These are phyloP conservation scores for Cathartes aura DNA, from an alignment of 2,113 vertebrate genomes.

Conservation along the genomic window DNA sequence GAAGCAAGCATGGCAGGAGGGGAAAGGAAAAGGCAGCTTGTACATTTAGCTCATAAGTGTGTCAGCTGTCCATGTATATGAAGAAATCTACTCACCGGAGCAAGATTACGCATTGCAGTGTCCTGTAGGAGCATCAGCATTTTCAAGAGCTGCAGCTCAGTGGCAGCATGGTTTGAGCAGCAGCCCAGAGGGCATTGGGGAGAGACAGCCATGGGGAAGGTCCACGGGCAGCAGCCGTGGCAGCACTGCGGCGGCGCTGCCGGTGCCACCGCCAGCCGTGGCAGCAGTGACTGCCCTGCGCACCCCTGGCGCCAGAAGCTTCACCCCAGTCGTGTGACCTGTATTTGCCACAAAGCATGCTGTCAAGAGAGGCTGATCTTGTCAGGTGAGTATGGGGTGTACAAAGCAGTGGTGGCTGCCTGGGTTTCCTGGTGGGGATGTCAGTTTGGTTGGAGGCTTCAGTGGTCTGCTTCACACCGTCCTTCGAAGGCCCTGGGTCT, in stretches of 20 bases:
- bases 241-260: too few relatives aligned
- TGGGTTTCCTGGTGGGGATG: neutral
- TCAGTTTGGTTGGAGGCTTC: conserved; percentile 62
- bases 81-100: conserved; percentile 55
- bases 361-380: conserved; percentile 70
- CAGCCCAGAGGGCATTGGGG: neutral
- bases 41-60: neutral
- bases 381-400: neutral
- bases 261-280: too few relatives aligned
- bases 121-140: conserved; percentile 26
- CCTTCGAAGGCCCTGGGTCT: neutral
- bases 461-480: neutral
- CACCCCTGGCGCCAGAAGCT: neutral
- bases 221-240: neutral
- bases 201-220: neutral
- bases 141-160: conserved; percentile 22
- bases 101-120: neutral
- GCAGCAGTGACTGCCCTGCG: neutral
- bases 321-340: neutral
- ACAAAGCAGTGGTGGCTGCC: neutral
- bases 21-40: neutral
- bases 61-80: neutral
- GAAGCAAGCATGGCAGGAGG: neutral
- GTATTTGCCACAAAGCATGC: neutral
- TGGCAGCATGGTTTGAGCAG: neutral